phyloP scores from a whole-genome alignment of 2,888 invertebrate genomes.

The Heliconius charithonia region DNA sequence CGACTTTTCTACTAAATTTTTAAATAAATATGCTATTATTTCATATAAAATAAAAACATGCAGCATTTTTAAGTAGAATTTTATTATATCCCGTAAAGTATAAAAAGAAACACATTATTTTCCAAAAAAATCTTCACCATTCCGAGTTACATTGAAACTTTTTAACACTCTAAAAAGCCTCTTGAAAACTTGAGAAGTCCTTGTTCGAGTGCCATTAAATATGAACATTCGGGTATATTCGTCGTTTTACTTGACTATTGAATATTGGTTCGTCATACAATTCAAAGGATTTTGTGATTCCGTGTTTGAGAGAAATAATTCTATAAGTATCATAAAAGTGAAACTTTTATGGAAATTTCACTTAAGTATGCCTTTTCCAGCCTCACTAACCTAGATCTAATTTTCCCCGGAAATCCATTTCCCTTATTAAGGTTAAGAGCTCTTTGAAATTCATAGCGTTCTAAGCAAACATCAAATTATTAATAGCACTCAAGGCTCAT shows the following conservation, averaged over 20 bases:
- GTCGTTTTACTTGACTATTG: conserved; percentile 18
- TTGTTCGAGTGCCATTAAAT: conserved; percentile 32
- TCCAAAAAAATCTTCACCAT: background rate
- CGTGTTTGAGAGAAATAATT: background rate
- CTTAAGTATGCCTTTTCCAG: conserved; percentile 30
- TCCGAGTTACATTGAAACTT: conserved; percentile 29
- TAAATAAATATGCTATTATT: background rate
- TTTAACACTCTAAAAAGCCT: conserved; percentile 34
- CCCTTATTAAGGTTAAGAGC: conserved; percentile 46
- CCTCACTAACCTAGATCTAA: conserved; percentile 39
- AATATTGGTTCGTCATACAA: background rate
- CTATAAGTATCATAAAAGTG: conserved; percentile 10
- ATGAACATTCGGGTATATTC: conserved; percentile 29
- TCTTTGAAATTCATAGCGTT: conserved; percentile 46
- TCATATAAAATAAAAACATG: background rate
- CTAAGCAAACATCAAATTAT: conserved; percentile 48
- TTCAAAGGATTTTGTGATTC: background rate
- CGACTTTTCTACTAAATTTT: background rate
- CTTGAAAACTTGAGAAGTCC: conserved; percentile 36
- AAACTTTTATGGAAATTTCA: conserved; percentile 21
- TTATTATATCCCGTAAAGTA: background rate
- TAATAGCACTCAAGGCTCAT: conserved; percentile 41
- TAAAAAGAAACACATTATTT: conserved; percentile 14
- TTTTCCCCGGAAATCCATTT: conserved; percentile 43
- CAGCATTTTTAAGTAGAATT: background rate